Evolutionary conservation across 2,113 vertebrate species (phyloP), one percentile per base, ranked within the genome.

Genomic region (Microtus oregoni): DNA sequence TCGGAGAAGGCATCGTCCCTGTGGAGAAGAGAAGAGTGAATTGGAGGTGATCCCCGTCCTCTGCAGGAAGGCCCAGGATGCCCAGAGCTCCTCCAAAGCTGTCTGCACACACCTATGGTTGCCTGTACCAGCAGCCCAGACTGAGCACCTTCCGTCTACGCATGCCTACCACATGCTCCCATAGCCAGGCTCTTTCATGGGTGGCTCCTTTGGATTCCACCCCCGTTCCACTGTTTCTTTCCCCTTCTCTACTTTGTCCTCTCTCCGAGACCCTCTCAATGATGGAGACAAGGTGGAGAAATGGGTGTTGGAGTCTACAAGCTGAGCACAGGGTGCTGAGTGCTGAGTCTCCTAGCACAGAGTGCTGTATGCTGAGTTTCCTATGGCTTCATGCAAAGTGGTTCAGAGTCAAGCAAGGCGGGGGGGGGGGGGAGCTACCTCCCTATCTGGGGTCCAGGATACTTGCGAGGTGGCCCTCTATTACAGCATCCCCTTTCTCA

Each of bases 1-100:
- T 99, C 99, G 0, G 99, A 99, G 98, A 99, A 99, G 0, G 99
- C 99, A 52, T 99, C 99, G 3, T 99, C 99, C 98, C 99, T 99
- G 70, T 76, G 90, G 79, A 97, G 89, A 89, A 98, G 67, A 97
- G 68, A 97, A 3, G 6, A 9, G 1, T 61, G 20, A 96, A 78
- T 35, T 8, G 65, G 67, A 14, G 86, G 70, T 17, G 70, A 9
- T 68, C 52, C 13, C 7, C 72, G 26, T 15, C 20, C 35, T 52
- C 65, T 35, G 61, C 61, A 89, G 72, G 58, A 68, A 28, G 24
- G 12, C 47, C 41, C 52, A 2, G 61, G 68, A 35, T 3, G 15
- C 22, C 13, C 26, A 50, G 30, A 12, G 32, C 82, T 88, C 52
- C 63, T 14, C 0, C 41, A 76, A 35, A 35, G 41, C 28, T 52